Conservation (phyloP, 1,140 invertebrate species). For the Drosophila kikkawai region DNA sequence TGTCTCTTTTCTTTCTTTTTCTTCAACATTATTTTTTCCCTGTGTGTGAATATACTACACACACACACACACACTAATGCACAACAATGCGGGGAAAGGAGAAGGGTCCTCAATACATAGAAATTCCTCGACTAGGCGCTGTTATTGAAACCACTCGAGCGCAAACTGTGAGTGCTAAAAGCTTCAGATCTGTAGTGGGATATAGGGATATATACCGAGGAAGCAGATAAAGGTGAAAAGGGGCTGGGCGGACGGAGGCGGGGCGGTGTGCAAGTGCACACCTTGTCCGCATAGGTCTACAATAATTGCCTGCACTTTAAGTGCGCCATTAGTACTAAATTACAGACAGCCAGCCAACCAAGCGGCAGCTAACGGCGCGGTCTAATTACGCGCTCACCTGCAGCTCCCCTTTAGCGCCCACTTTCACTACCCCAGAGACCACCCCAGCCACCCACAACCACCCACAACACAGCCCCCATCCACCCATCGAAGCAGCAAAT, state of each 20-base stretch:
- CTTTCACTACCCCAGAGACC: conserved; percentile 1
- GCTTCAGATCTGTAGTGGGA: conserved; percentile 33
- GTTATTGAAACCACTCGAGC: conserved; percentile 62
- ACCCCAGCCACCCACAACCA: not conserved
- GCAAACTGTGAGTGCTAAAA: conserved; percentile 50
- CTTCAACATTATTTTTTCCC: not conserved
- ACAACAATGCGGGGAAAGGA: not conserved
- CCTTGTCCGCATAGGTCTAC: conserved; percentile 66
- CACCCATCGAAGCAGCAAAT: conserved; percentile 53
- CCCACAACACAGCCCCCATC: conserved; percentile 1
- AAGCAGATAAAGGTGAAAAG: not conserved
- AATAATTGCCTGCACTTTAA: conserved; percentile 81
- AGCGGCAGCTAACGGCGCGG: conserved; percentile 71
- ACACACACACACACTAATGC: not conserved
- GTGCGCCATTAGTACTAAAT: conserved; percentile 81
- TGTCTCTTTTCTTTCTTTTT: not conserved
- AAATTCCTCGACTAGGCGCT: conserved; percentile 38
- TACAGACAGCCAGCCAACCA: conserved; percentile 68
- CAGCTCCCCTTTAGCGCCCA: conserved; percentile 20
- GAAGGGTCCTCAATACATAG: conserved; percentile 31
- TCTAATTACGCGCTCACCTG: conserved; percentile 80
- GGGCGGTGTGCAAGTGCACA: conserved; percentile 25
- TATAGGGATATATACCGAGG: conserved; percentile 17
- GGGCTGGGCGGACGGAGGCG: not conserved
- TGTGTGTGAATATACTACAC: not conserved